Evolutionary conservation across 2,888 invertebrate genomes (phyloP), one percentile per base, ranked within the genome.

Genomic region (Myopa tessellatipennis): DNA sequence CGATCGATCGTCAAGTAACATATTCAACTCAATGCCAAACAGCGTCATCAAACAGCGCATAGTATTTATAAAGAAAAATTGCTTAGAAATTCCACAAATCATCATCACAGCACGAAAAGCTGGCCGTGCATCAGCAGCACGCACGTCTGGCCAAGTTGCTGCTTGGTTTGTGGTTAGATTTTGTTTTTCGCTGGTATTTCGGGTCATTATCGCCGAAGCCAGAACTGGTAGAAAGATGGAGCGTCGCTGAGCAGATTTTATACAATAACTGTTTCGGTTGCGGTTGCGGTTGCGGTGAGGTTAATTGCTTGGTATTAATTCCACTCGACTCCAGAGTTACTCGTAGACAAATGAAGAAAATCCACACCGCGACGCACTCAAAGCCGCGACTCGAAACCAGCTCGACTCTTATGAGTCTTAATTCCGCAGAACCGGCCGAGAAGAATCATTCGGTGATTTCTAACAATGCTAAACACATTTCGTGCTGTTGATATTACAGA

Each of bases 281-380:
- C 26, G 26, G 45, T 70, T 55, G 55, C 52, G 7, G 67, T 55
- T 70, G 70, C 55, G 70, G 52, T 36, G 70, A 70, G 70, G 55
- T 36, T 70, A 70, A 70, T 55, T 70, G 34, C 34, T 55, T 55
- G 14, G 18, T 70, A 52, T 70, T 55, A 70, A 70, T 55, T 70
- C 70, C 55, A 70, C 14, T 55, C 34, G 36, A 70, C 34, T 34
- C 55, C 36, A 26, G 8, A 50, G 69, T 26, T 52, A n/a, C 67
- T 68, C 40, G 26, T 26, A 26, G 26, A 26, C 26, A 26, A 26
- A 26, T 26, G 63, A 18, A 26, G 36, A 36, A n/a, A 65, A 65
- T 55, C 55, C 55, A n/a, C 16, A n/a, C 14, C 6, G 45, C 45
- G 12, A 38, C 38, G 38, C 70, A 70, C 12, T 26, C 26, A 26